Evolutionary conservation across 1,140 invertebrate species (phyloP).

Genomic region (Drosophila busckii): DNA sequence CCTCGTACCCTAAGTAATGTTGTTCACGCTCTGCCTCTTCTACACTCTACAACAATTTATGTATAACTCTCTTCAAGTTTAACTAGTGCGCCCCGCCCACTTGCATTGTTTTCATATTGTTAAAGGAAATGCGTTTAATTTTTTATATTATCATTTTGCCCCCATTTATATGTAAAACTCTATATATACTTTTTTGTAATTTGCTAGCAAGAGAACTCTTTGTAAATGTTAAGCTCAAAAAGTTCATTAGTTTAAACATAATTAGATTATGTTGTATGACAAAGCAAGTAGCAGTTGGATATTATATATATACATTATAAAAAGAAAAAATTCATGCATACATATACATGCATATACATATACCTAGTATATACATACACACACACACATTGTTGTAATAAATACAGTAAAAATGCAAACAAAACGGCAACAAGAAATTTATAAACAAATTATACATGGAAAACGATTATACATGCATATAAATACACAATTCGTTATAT

Average conservation of each 20-base stretch:
- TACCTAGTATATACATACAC: conserved; percentile 61
- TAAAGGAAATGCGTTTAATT: conserved; percentile 27
- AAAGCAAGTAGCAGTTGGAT: conserved; percentile 74
- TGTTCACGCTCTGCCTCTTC: conserved; percentile 17
- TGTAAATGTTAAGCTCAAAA: conserved; percentile 77
- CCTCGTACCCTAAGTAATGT: conserved; percentile 27
- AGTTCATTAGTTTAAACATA: conserved; percentile 65
- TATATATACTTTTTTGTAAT: conserved; percentile 46
- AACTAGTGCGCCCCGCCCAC: no score
- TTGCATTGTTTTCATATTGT: conserved; percentile 19
- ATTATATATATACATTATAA: conserved; percentile 42
- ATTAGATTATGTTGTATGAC: conserved; percentile 74
- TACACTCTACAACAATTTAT: conserved; percentile 7
- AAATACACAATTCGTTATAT: conserved; percentile 73
- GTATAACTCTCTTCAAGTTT: conserved; percentile 13
- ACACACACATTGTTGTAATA: conserved; percentile 58
- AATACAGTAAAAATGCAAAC: conserved; percentile 40
- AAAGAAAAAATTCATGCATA: conserved; percentile 25
- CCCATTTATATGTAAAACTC: conserved; percentile 22
- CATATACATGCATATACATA: conserved; percentile 54
- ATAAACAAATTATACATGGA: conserved; percentile 51
- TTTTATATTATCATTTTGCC: conserved; percentile 12
- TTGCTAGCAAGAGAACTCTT: conserved; percentile 48
- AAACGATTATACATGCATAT: no score
- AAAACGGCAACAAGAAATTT: conserved; percentile 21